These are phyloP conservation scores for Ischnura elegans DNA, from an alignment of 2,888 invertebrate genomes.

Conservation along the genomic window DNA sequence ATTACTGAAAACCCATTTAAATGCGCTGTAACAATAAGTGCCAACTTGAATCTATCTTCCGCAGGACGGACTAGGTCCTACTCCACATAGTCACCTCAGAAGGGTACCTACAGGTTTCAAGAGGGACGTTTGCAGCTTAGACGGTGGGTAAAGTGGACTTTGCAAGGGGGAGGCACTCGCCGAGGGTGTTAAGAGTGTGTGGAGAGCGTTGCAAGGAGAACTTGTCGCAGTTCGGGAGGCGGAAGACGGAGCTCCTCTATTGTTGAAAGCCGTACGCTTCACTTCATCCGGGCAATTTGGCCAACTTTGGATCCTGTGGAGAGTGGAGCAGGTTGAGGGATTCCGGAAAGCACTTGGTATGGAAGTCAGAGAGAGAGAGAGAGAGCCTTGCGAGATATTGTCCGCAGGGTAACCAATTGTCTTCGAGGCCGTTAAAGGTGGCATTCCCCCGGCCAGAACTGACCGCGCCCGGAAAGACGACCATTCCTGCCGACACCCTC, in stretches of 20 bases:
- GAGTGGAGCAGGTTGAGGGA: not conserved
- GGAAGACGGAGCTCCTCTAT: not conserved
- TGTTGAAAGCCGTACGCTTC: slow-evolving; percentile 25
- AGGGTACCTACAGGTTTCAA: no score
- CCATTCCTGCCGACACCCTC: not conserved
- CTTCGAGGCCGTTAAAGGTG: not conserved
- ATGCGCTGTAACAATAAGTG: no score
- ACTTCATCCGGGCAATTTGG: not conserved
- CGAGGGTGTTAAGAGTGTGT: no score
- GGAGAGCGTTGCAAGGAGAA: not conserved
- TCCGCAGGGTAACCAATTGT: slow-evolving; percentile 45
- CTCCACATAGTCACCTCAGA: no score
- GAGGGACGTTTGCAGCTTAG: not conserved
- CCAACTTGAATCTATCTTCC: no score
- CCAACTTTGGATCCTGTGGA: not conserved
- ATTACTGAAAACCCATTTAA: no score
- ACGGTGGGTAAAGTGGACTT: not conserved
- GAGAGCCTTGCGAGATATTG: slow-evolving; percentile 14
- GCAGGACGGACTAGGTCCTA: no score
- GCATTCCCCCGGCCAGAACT: not conserved
- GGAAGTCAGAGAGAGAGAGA: not conserved
- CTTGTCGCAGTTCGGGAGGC: not conserved
- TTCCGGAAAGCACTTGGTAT: not conserved
- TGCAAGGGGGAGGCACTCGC: no score
- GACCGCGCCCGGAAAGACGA: not conserved